phyloP scores from a whole-genome alignment of 1,140 invertebrate species.

The Neoseiulus cucumeris region DNA sequence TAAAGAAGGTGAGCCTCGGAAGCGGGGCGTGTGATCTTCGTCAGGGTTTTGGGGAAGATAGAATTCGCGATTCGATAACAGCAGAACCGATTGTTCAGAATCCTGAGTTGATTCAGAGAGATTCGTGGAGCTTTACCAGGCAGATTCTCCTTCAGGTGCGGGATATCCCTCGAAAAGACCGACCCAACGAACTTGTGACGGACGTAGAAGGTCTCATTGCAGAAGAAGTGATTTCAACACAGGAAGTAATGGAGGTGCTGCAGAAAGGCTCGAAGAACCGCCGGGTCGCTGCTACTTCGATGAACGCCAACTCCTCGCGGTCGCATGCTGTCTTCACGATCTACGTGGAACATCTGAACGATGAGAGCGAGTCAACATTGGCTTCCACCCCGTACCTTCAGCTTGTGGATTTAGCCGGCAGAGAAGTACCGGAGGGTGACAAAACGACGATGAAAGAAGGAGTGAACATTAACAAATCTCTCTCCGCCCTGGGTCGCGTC shows the following conservation, averaged over 20 bases:
- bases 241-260: not conserved
- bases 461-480: not conserved
- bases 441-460: constrained; percentile 5
- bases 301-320: constrained; percentile 3
- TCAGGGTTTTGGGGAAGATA: too few species aligned
- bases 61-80: too few species aligned
- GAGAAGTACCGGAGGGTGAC: constrained; percentile 1
- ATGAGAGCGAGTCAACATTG: not conserved
- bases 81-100: too few species aligned
- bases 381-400: constrained; percentile 2
- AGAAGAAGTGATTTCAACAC: not conserved
- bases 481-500: not conserved
- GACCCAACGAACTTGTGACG: not conserved
- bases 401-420: not conserved
- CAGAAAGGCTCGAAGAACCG: not conserved
- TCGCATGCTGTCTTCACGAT: constrained; percentile 4
- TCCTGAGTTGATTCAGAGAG: too few species aligned
- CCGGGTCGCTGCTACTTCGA: not conserved
- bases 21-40: too few species aligned
- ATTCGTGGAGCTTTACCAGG: too few species aligned
- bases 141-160: not conserved
- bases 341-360: not conserved
- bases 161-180: not conserved
- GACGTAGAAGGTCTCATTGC: not conserved
- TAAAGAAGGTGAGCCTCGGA: not conserved